Evolutionary conservation across 2,797 vertebrate genomes (phyloP), one percentile per base, ranked within the genome.

Genomic region (Enteromius unitaeniatus): DNA sequence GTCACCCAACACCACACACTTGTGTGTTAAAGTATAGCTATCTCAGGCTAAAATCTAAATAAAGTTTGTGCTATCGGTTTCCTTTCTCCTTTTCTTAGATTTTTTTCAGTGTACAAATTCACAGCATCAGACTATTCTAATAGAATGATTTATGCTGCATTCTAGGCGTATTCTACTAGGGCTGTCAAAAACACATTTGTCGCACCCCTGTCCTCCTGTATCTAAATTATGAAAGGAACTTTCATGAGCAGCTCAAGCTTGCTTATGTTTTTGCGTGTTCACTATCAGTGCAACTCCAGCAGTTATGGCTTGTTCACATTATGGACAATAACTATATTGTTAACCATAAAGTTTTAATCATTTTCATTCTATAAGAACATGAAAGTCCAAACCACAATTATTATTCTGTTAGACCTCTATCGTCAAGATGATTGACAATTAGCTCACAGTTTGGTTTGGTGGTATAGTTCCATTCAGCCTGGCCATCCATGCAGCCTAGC

Each of bases 1-100:
- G 91, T 91, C 91, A 92, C 87, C 77, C 81, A 90, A 91, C 92
- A 91, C 90, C 86, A 51, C 47, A 53, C 88, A 94, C 92, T 93
- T 90, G 85, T 84, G 78, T 86, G 77, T 86, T 87, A 92, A 91
- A 92, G 91, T 87, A 83, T 87, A 83, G 87, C 92, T 89, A 31
- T 79, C 62, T 78, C 45, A 88, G 91, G 91, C 89, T 89, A 89
- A 85, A 89, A 89, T 87, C 86, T 92, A 88, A 88, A 90, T 82
- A 90, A 86, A 82, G 90, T 88, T 88, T 73, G 88, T 83, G 53
- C 86, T 88, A 87, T 72, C 84, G 77, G 23, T 75, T 58, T 68
- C 15, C 55, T 21, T 75, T 28, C 14, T 45, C 40, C 23, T 23
- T 67, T 26, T 5, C 42, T 11, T 42, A 1, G n/a, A 21, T 55